Percentiles rank a stretch among this genome's conserved stretches.
Conservation (phyloP, 2,113 vertebrate genomes). For the Sinocyclocheilus anshuiensis region DNA sequence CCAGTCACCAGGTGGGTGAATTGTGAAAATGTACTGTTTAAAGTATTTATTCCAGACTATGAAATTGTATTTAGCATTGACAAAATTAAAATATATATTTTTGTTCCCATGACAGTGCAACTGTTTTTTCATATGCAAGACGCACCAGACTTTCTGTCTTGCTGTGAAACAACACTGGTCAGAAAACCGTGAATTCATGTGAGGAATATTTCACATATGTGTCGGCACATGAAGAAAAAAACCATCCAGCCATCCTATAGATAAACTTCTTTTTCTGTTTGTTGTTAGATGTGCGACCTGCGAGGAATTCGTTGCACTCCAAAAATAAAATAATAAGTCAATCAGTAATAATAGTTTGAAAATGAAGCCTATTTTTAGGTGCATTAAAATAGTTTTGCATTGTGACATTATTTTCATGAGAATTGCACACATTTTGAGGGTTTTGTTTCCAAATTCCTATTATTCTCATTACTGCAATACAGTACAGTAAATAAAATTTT, state of each 20-base stretch:
- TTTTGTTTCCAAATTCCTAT: background rate
- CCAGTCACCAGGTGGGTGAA: background rate
- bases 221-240: background rate
- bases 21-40: background rate
- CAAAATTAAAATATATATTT: background rate
- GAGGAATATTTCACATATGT: slow-evolving; percentile 8
- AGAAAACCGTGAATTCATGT: background rate
- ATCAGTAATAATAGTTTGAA: background rate
- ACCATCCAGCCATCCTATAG: background rate
- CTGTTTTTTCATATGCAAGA: slow-evolving; percentile 17
- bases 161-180: background rate
- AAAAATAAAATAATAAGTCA: background rate
- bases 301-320: background rate
- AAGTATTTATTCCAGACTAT: background rate
- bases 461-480: background rate
- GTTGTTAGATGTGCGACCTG: background rate
- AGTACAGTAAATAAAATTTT: background rate
- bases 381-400: background rate
- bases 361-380: background rate
- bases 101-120: background rate
- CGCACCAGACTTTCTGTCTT: background rate
- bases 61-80: background rate
- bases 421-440: background rate
- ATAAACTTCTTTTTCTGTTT: background rate
- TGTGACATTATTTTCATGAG: background rate